Base-by-base conservation (phyloP, 2,888 invertebrate genomes). In the Dynastes hyllus region DNA sequence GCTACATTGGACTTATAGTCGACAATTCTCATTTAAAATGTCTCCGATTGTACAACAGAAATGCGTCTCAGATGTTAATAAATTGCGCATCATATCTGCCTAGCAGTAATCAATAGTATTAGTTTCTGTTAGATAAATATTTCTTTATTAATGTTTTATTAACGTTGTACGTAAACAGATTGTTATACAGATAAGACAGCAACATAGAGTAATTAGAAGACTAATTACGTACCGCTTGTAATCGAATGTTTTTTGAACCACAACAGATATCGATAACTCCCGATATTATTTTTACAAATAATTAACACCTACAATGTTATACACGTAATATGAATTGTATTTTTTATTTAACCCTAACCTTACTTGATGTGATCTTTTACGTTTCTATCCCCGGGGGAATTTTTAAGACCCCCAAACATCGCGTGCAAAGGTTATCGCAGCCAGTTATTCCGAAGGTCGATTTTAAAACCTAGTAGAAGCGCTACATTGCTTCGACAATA, bases 351-450 rank as follows among this genome's bases (percentile, higher is more conserved):
- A 58, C 16, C 58, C 63, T 75, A 75, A 75, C 73, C 73, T 75
- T 45, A 61, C 61, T 75, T 63, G 58, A 13, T 22, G 58, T 75
- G 11, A 61, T 71, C 6, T 55, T 22, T 32, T 55, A 53, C 53
- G 37, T 13, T 53, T 27, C 11, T 58, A n/a, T n/a, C n/a, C n/a
- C n/a, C n/a, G n/a, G n/a, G n/a, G n/a, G n/a, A n/a, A n/a, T n/a
- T n/a, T n/a, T n/a, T n/a, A 40, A 75, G 22, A n/a, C 22, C 22
- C 73, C 16, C 16, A 53, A 61, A 67, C 67, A 58, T 55, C 71
- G 45, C 71, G 73, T 78, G 73, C 65, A 78, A 73, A 78, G 78
- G 78, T 78, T 78, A 78, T 78, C 78, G 63, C 58, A 51, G 45
- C 78, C 65, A 78, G 78, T 65, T 40, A 40, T 63, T 53, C 58